Base-by-base conservation (phyloP, 2,797 vertebrate species). In the Hippopotamyrus pictus region DNA sequence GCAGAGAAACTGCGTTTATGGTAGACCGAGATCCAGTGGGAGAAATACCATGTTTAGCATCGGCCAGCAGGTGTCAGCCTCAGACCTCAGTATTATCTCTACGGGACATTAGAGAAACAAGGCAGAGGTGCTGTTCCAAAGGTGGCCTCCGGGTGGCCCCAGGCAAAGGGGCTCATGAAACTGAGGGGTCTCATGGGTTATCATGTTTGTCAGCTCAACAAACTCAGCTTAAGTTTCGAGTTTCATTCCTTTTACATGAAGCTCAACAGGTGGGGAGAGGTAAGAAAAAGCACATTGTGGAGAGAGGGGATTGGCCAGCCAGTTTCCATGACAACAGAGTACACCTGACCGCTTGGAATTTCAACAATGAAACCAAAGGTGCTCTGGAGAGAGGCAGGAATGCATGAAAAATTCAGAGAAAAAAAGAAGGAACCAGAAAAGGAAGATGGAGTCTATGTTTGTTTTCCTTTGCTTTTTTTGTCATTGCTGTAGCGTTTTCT, bases 151-250 rank as follows among this genome's bases (percentile, higher is more conserved):
- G 22, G 92, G 29, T 92, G 91, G 29, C 9, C 12, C 17, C 33
- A 88, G 92, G 93, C 91, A 17, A 92, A 25, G 25, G 89, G 91
- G 87, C 93, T 88, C 93, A 1, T 92, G 92, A 91, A 92, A 92
- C 14, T 90, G 91, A 90, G 19, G 37, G 92, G 88, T 92, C 90
- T 91, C 94, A 94, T 62, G 92, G 95, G 94, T 93, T 76, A 89
- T 86, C 91, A 92, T 91, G 92, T 86, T 90, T 92, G 76, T 93
- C 59, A 91, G 93, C 94, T 95, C 94, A 92, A 87, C 57, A 12
- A 94, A 94, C 93, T 92, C 95, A 94, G 91, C 22, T 14, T 94
- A 91, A 1, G 92, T 94, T 94, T 92, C 90, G 46, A 59, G 90
- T 92, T 92, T 88, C 88, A 79, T 94, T 90, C 82, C 29, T 0